These are phyloP conservation scores for Drosophila bocqueti DNA, from an alignment of 1,140 invertebrate genomes.

Conservation along the genomic window DNA sequence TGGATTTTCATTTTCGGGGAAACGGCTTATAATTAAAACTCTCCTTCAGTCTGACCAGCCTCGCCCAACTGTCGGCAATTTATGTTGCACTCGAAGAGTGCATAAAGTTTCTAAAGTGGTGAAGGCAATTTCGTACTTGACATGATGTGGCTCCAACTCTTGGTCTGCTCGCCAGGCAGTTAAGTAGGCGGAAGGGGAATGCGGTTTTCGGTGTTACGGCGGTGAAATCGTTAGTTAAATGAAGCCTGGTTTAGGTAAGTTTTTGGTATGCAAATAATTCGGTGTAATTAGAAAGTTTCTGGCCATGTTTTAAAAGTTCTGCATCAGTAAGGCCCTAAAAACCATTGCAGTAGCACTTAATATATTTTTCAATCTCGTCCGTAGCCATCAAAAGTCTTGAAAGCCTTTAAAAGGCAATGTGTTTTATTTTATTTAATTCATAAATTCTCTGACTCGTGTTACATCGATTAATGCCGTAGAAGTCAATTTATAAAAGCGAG, in stretches of 20 bases:
- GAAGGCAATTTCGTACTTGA: conserved; percentile 77
- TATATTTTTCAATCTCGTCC: neutral
- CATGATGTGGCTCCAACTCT: conserved; percentile 57
- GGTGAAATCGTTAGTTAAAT: conserved; percentile 58
- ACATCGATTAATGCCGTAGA: conserved; percentile 27
- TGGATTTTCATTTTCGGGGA: neutral
- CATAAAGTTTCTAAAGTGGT: conserved; percentile 74
- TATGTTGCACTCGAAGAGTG: conserved; percentile 74
- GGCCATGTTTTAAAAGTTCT: conserved; percentile 42
- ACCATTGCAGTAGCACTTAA: conserved; percentile 1
- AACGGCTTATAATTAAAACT: conserved; percentile 33
- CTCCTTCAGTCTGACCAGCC: conserved; percentile 26
- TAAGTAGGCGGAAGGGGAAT: conserved; percentile 29
- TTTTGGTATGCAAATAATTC: conserved; percentile 49
- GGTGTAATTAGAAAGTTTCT: conserved; percentile 46
- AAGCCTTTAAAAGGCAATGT: neutral
- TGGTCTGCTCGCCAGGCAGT: conserved; percentile 35
- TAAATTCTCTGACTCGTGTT: neutral
- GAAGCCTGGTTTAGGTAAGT: conserved; percentile 55
- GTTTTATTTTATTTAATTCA: neutral
- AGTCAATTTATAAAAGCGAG: conserved; percentile 24
- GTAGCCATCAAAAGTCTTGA: neutral
- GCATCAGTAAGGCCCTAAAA: neutral
- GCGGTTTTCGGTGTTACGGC: conserved; percentile 20
- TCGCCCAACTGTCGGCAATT: conserved; percentile 67